A percentile compares a stretch with the other conserved stretches of the same genome.
These are phyloP conservation scores for Ophioninae sp. DNA, from an alignment of 2,888 invertebrate species.

Conservation along the genomic window DNA sequence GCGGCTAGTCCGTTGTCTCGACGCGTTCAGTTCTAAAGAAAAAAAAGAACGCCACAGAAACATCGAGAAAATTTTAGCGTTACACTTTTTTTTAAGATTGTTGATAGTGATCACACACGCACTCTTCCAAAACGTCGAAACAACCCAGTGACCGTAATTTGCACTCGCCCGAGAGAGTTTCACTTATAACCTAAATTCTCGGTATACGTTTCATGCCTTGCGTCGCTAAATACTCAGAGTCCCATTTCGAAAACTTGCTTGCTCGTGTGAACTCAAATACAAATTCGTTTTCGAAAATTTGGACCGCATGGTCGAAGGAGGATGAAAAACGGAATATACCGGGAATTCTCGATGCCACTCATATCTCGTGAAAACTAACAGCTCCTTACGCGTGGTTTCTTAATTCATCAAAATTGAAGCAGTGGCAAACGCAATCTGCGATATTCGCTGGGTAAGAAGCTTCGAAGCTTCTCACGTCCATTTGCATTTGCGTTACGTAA, in stretches of 20 bases:
- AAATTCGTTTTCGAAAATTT: not conserved
- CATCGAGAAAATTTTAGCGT: not conserved
- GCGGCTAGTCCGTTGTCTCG: constrained; percentile 21
- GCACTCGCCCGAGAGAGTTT: constrained; percentile 72
- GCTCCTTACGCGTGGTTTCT: not conserved
- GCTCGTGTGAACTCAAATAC: not conserved
- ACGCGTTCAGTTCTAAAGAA: not conserved
- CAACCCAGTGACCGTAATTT: constrained; percentile 74
- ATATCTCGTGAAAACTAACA: not conserved
- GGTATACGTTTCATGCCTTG: constrained; percentile 45
- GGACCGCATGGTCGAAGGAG: not conserved
- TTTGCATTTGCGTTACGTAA: constrained; percentile 32
- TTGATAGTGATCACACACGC: not conserved
- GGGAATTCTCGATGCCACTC: not conserved
- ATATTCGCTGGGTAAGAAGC: not conserved
- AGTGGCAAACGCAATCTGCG: not conserved
- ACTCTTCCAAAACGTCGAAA: constrained; percentile 48
- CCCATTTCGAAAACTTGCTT: constrained; percentile 8
- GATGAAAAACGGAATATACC: not conserved
- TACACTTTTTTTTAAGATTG: not conserved
- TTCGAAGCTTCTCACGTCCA: not conserved
- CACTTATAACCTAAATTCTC: constrained; percentile 80
- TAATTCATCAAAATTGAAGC: not conserved
- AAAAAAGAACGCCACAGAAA: not conserved
- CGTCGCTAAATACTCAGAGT: constrained; percentile 1